Base-by-base conservation (phyloP, 2,797 vertebrate species). In the Leontopithecus rosalia region DNA sequence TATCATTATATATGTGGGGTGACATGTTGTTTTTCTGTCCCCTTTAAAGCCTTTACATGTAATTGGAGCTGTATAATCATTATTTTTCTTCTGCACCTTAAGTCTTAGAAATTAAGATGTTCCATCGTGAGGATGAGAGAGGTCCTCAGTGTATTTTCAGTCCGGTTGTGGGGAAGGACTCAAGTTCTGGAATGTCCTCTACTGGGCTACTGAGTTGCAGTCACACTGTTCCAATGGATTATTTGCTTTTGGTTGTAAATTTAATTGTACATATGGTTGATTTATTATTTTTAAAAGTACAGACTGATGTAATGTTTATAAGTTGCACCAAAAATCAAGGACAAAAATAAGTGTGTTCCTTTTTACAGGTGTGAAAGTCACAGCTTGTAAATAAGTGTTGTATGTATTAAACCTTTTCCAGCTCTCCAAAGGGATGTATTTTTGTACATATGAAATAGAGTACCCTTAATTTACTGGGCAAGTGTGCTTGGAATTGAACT, bases 301-400 rank as follows among this genome's bases (percentile, higher is more conserved):
- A 97, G 73, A 98, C 97, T 80, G 96, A 98, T 98, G 93, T 95
- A 98, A 98, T 97, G 97, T 98, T 96, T 97, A 95, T 97, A 97
- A 98, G 96, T 98, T 97, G 97, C 95, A 98, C 97, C 97, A 97
- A 97, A 98, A 98, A 98, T 97, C 96, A 97, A 98, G 94, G 94
- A 97, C 90, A 97, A 92, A 81, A 98, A 97, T 97, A 97, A 98
- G 97, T 92, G 77, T 77, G 91, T 97, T 96, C 91, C 95, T 97
- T 97, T 98, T 97, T 98, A 97, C 91, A 95, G 52, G 90, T 97
- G 96, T 98, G 96, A 96, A 98, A 95, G 91, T 98, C 85, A 91
- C 96, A 97, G 96, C 96, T 97, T 98, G 98, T 98, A 98, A 98
- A 98, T 98, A 98, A 73, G 50, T 96, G 94, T 93, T 97, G 95